phyloP scores from a whole-genome alignment of 2,113 vertebrate genomes.

The Henicopernis longicauda region DNA sequence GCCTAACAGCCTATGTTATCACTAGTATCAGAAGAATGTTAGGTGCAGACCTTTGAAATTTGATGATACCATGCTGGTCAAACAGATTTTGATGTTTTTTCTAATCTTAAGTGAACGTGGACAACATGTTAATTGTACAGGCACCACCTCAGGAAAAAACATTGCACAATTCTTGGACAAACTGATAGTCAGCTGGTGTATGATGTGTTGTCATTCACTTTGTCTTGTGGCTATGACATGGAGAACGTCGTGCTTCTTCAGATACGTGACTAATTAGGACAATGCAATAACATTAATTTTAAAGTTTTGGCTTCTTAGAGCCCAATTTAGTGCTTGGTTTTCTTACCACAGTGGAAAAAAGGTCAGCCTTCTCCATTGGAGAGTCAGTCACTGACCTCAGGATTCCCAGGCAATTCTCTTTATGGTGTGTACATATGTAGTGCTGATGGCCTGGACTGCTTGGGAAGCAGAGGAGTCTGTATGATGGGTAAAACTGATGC shows the following conservation, averaged over 20 bases:
- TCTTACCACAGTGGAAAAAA: not conserved
- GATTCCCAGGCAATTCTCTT: not conserved
- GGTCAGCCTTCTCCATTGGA: not conserved
- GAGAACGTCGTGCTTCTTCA: not conserved
- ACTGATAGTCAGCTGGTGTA: not conserved
- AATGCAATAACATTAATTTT: not conserved
- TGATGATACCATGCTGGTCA: not conserved
- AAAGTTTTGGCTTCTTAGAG: not conserved
- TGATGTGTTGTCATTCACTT: not conserved
- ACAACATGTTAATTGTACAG: not conserved
- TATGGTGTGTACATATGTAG: rapidly evolving
- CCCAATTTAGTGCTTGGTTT: not conserved
- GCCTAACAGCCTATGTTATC: not conserved
- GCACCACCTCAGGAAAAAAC: not conserved
- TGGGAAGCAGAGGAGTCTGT: not conserved
- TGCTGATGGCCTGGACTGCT: not conserved
- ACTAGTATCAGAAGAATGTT: not conserved
- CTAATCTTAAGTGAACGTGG: not conserved
- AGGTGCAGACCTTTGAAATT: not conserved
- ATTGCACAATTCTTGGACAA: not conserved
- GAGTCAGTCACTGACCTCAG: not conserved
- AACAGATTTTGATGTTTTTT: not conserved
- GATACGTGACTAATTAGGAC: not conserved
- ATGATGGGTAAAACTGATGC: not conserved
- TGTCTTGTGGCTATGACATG: not conserved